Percentiles rank a stretch among this genome's conserved stretches.
Conservation (phyloP, 2,888 invertebrate species). For the Harpalus rubripes region DNA sequence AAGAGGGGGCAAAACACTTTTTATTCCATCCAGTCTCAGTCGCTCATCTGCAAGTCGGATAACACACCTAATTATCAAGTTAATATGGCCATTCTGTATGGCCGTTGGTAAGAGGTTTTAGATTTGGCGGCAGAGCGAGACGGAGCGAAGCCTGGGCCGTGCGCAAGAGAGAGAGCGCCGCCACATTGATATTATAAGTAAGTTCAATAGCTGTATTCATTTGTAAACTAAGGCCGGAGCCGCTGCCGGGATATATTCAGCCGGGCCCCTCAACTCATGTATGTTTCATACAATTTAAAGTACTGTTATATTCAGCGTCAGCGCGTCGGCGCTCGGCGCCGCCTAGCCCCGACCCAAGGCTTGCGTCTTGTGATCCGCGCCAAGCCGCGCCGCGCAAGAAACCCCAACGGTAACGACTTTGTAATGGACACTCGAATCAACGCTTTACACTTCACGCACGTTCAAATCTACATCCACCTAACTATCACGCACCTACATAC, state of each 20-base stretch:
- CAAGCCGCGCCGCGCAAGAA: constrained; percentile 24
- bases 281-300: constrained; percentile 82
- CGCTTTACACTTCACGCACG: constrained; percentile 59
- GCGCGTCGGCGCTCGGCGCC: constrained; percentile 33
- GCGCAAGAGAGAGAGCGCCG: constrained; percentile 75
- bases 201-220: constrained; percentile 86
- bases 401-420: constrained; percentile 63
- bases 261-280: constrained; percentile 78
- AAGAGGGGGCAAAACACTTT: constrained; percentile 84
- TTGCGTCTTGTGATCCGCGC: constrained; percentile 21
- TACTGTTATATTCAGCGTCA: constrained; percentile 77
- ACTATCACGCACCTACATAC: constrained; percentile 14
- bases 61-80: constrained; percentile 94
- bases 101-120: constrained; percentile 79
- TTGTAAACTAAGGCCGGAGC: constrained; percentile 81
- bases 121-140: constrained; percentile 78
- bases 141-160: constrained; percentile 72
- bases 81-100: constrained; percentile 90
- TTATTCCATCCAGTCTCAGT: constrained; percentile 85
- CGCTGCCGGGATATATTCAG: constrained; percentile 75
- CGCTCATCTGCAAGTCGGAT: constrained; percentile 94
- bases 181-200: constrained; percentile 86
- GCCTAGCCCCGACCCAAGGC: not conserved
- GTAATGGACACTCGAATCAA: constrained; percentile 57
- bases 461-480: constrained; percentile 2